Evolutionary conservation across 2,888 invertebrate genomes (phyloP).

Genomic region (Acheta domesticus): DNA sequence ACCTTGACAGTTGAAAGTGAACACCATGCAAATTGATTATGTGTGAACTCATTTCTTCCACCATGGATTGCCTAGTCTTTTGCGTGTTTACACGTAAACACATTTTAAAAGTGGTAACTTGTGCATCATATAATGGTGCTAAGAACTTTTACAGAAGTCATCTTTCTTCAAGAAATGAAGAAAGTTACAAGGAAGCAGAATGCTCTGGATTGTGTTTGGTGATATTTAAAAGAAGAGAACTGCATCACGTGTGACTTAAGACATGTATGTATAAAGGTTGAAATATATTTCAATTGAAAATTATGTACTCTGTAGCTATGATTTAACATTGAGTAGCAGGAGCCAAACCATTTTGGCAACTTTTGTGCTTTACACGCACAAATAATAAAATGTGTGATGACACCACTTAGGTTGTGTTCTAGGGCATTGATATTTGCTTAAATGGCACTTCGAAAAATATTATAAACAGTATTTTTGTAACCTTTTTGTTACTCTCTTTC

Average conservation of each 20-base stretch:
- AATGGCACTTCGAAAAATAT: too few species aligned
- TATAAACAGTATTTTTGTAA: too few species aligned
- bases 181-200: too few species aligned
- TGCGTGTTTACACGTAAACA: neutral
- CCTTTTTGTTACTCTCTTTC: too few species aligned
- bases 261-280: too few species aligned
- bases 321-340: neutral
- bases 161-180: too few species aligned
- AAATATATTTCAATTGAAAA: too few species aligned
- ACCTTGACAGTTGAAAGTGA: neutral
- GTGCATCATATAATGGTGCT: too few species aligned
- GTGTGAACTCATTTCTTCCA: neutral
- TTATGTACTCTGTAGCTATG: neutral
- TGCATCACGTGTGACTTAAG: too few species aligned
- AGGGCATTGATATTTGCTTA: neutral
- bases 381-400: neutral
- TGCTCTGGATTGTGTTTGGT: too few species aligned
- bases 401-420: neutral
- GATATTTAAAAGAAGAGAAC: too few species aligned
- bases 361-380: slow-evolving; percentile 8
- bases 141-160: too few species aligned
- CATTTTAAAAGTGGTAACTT: neutral
- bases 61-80: slow-evolving; percentile 18
- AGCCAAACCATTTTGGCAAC: neutral
- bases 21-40: neutral